phyloP scores from a whole-genome alignment of 2,888 invertebrate species.

The Morinoia aosen region DNA sequence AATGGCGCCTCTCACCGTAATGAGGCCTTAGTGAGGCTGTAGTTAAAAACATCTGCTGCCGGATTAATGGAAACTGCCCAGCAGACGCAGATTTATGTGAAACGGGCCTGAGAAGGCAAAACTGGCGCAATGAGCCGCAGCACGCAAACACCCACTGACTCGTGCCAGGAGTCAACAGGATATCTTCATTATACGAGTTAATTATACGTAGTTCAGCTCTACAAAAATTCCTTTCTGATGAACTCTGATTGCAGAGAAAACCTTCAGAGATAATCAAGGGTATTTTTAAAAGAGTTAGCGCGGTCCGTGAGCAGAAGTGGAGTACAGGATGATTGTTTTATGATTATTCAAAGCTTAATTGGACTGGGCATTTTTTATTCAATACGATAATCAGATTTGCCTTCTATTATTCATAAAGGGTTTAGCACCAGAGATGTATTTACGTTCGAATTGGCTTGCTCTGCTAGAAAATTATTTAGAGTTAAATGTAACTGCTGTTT shows the following conservation, averaged over 20 bases:
- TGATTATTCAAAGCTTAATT: too few relatives aligned
- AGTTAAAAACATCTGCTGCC: slow-evolving; percentile 1
- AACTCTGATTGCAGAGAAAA: not conserved
- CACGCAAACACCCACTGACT: not conserved
- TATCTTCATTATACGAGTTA: not conserved
- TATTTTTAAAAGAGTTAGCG: too few relatives aligned
- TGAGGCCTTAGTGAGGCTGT: slow-evolving; percentile 10
- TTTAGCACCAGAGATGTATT: too few relatives aligned
- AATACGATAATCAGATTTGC: too few relatives aligned
- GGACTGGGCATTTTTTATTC: too few relatives aligned
- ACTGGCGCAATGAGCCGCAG: not conserved
- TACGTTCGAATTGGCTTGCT: too few relatives aligned
- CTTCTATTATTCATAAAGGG: too few relatives aligned
- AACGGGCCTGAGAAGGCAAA: not conserved
- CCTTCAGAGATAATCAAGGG: not conserved
- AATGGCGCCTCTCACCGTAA: slow-evolving; percentile 1
- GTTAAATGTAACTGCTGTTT: too few relatives aligned
- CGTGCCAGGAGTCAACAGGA: not conserved
- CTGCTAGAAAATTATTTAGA: too few relatives aligned
- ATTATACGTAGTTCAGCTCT: not conserved
- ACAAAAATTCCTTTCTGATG: not conserved
- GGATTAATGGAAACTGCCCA: not conserved
- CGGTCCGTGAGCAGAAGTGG: too few relatives aligned
- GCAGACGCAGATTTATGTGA: not conserved
- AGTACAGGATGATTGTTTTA: too few relatives aligned